Evolutionary conservation across 2,113 vertebrate species (phyloP).

Genomic region (Mugil cephalus): DNA sequence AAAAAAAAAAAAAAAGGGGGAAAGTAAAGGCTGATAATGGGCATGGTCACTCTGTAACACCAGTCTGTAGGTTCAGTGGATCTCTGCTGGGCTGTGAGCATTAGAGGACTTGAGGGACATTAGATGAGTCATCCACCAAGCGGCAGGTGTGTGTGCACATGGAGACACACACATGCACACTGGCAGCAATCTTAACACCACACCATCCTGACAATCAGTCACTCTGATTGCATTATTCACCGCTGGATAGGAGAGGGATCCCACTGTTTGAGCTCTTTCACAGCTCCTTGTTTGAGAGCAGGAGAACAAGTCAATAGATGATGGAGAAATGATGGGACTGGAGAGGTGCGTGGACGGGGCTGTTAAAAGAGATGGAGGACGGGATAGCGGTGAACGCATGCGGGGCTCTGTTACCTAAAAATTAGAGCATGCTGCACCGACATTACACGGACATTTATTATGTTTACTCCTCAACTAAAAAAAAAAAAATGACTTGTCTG

Average conservation of each 20-base stretch:
- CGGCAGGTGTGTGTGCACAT: constrained; percentile 26
- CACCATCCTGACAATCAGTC: constrained; percentile 60
- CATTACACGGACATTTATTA: background rate
- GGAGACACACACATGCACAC: background rate
- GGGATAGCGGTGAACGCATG: constrained; percentile 4
- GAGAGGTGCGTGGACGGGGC: constrained; percentile 14
- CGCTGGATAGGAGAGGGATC: constrained; percentile 50
- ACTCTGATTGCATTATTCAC: constrained; percentile 71
- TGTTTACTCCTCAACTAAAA: no score
- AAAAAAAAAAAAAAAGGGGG: background rate
- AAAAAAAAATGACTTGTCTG: no score
- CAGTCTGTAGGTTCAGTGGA: constrained; percentile 19
- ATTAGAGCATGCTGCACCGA: background rate
- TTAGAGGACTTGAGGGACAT: constrained; percentile 41
- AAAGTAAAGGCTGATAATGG: background rate
- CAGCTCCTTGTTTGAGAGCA: constrained; percentile 32
- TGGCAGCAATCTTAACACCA: constrained; percentile 35
- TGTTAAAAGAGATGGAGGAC: constrained; percentile 24
- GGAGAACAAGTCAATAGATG: constrained; percentile 48
- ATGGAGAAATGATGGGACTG: constrained; percentile 40
- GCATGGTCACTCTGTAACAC: constrained; percentile 11
- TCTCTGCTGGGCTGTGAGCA: constrained; percentile 37
- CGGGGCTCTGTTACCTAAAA: background rate
- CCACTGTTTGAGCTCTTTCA: constrained; percentile 53
- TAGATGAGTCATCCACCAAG: constrained; percentile 62